Base-by-base conservation (phyloP, 2,797 vertebrate species). In the Enteromius viviparus region DNA sequence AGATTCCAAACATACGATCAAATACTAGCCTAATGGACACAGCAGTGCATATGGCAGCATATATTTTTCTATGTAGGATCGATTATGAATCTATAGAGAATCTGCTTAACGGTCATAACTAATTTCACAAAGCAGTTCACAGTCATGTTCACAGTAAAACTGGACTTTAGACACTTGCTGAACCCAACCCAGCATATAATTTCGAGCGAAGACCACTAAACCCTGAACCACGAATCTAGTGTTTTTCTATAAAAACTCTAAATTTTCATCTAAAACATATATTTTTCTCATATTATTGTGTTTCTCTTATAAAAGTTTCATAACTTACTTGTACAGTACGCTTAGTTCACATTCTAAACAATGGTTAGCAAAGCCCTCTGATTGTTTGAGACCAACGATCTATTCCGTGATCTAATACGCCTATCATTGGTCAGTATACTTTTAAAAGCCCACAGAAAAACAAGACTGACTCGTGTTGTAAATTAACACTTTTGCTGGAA, bases 341-440 rank as follows among this genome's bases (percentile, higher is more conserved):
- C 68, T 53, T 34, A 76, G 76, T 80, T 83, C 53, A 86, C 83
- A 72, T 76, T 85, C 77, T 77, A 86, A 71, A 66, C 81, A 82
- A 69, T 47, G 78, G 62, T 72, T 77, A 87, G 66, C 84, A 78
- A 90, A 87, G 78, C 88, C 86, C 83, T 89, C 84, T 87, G 84
- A 87, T 86, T 87, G 88, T 82, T 86, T 76, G 85, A 80, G 85
- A 89, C 84, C 83, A 78, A 89, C 66, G 83, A 84, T 78, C 79
- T 83, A 78, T 85, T 85, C 55, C 85, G 82, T 81, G 80, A 87
- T 86, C 80, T 64, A 87, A 69, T 68, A 42, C 34, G 17, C 34
- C 40, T 47, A 76, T 51, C 29, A 72, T 74, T 82, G 55, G 58
- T 66, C 76, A 71, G 65, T 58, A 71, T 76, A 70, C 77, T 84